Percentiles rank a stretch among this genome's conserved stretches.
Evolutionary conservation across 2,888 invertebrate species (phyloP).

Genomic region (Diabrotica balteata): DNA sequence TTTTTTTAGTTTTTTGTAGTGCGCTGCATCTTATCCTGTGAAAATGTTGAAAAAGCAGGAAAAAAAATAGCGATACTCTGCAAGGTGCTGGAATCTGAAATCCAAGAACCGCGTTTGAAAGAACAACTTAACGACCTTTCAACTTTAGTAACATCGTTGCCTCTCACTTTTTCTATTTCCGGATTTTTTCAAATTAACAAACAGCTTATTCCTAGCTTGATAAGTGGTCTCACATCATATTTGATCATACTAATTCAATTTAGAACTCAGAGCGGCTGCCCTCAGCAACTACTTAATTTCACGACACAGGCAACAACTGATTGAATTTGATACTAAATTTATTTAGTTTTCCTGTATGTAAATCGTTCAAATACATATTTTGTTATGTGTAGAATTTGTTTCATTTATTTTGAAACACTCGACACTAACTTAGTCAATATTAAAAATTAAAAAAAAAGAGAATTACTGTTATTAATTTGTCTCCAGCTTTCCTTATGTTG

Average conservation of each 20-base stretch:
- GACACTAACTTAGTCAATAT: too few relatives aligned
- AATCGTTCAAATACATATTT: too few relatives aligned
- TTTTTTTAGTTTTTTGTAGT: conserved; percentile 4
- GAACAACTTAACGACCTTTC: background rate
- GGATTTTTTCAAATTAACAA: conserved; percentile 2
- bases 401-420: too few relatives aligned
- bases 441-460: too few relatives aligned
- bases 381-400: too few relatives aligned
- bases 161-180: background rate
- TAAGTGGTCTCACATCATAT: conserved; percentile 3
- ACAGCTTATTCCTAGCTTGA: conserved; percentile 5
- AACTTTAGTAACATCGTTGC: background rate
- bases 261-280: background rate
- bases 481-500: too few relatives aligned
- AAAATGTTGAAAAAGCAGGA: conserved; percentile 7
- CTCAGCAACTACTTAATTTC: background rate
- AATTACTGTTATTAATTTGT: too few relatives aligned
- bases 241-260: conserved; percentile 11
- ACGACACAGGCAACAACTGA: too few relatives aligned
- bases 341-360: too few relatives aligned
- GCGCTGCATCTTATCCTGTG: conserved; percentile 7
- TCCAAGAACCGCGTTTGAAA: background rate
- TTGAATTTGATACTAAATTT: too few relatives aligned
- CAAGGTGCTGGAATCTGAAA: background rate
- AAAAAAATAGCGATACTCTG: background rate